Percentiles rank a stretch among this genome's conserved stretches.
Conservation (phyloP, 2,888 invertebrate species). For the Gibbula magus region DNA sequence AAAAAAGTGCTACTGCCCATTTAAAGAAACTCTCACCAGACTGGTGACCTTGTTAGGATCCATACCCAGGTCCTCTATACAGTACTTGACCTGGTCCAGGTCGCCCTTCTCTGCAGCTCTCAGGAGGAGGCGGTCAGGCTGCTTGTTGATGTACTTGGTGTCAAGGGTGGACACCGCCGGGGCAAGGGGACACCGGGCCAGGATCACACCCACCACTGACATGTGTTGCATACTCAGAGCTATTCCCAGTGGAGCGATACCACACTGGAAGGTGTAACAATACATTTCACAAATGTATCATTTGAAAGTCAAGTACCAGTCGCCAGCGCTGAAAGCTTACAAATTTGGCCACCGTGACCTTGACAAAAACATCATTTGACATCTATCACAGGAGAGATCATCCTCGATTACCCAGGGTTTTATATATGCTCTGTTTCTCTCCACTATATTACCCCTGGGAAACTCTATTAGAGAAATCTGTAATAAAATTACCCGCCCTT, state of each 20-base stretch:
- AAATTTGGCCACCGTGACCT: too few species aligned
- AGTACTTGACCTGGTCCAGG: neutral
- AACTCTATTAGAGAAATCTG: too few species aligned
- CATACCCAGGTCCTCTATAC: neutral
- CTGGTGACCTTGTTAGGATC: constrained; percentile 3
- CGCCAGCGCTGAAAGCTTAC: too few species aligned
- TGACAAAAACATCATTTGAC: too few species aligned
- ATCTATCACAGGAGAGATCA: too few species aligned
- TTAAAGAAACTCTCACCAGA: neutral
- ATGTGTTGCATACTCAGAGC: neutral
- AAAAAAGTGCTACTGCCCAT: too few species aligned
- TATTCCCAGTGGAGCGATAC: neutral
- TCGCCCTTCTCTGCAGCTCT: neutral
- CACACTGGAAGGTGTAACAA: neutral
- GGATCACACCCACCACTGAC: neutral
- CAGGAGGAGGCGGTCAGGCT: neutral
- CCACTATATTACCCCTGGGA: too few species aligned
- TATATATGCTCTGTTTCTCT: too few species aligned
- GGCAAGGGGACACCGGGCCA: neutral
- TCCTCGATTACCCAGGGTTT: too few species aligned
- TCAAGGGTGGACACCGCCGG: neutral
- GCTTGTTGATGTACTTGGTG: neutral
- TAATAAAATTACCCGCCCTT: too few species aligned
- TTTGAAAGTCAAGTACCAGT: too few species aligned
- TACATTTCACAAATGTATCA: too few species aligned